Evolutionary conservation across 2,888 invertebrate species (phyloP), one percentile per base, ranked within the genome.

Genomic region (Carabus problematicus): DNA sequence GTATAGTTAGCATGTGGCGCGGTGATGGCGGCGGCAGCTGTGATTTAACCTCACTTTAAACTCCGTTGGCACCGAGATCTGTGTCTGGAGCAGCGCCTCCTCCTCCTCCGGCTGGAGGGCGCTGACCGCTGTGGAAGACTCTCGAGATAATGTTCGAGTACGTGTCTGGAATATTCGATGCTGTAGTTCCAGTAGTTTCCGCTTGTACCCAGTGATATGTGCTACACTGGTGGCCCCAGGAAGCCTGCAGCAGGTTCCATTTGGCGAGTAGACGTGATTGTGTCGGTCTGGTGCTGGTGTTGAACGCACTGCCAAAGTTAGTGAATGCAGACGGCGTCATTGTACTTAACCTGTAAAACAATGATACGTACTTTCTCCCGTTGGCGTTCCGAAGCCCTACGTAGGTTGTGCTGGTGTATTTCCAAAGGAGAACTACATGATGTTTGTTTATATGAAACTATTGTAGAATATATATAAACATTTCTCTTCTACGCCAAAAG

Each of bases 181-280:
- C 70, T 94, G 87, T 64, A 96, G 85, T 76, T 92, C 91, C 54
- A 94, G 86, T 74, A 95, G 87, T 72, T 92, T 89, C 58, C 95
- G 87, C 74, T 93, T 89, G 74, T 93, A 89, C 77, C 96, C 94
- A 73, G 91, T 87, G 59, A 95, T 88, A 76, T 91, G 90, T 0
- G 95, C 92, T 71, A 89, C 86, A 67, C 94, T 90, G 61, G 91
- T 88, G 8, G 14, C 94, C 95, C 92, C 93, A 93, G 72, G 91
- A 88, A 0, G 94, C 93, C 82, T 98, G 97, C 60, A 98, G 84
- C 76, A 96, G 91, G 81, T 99, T 99, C 92, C 97, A 97, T 78
- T 94, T 93, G 1, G 95, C 95, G 41, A 99, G 85, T 16, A 66
- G 14, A 8, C 78, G 64, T 82, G 84, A 49, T 83, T 85, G 72